Conservation (phyloP, 30 jellyfish, hydroid and myxozoan species). For the Chrysaora quinquecirrha region DNA sequence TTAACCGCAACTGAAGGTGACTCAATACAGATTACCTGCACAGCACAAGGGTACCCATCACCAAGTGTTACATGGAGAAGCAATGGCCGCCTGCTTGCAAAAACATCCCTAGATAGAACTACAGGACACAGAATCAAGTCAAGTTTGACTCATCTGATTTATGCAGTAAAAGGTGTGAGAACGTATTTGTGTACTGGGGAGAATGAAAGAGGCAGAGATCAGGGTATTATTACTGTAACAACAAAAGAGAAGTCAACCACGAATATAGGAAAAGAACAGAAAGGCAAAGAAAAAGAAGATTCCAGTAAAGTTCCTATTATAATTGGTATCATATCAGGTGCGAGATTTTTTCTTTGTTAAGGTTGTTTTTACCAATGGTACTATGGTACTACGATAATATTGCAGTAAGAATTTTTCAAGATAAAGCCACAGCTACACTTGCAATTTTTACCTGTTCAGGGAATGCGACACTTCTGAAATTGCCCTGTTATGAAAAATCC, state of each 20-base stretch:
- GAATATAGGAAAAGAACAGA: background rate
- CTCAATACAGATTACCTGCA: slow-evolving; percentile 30
- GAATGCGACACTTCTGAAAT: no score
- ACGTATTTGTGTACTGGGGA: slow-evolving; percentile 27
- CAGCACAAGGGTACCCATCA: slow-evolving; percentile 51
- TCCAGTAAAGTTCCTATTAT: background rate
- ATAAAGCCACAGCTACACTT: no score
- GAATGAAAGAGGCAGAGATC: slow-evolving; percentile 31
- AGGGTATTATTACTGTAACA: slow-evolving; percentile 16
- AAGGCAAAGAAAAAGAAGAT: slow-evolving; percentile 2
- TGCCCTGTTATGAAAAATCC: no score
- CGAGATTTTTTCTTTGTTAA: background rate
- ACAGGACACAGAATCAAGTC: background rate
- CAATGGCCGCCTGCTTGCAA: slow-evolving; percentile 43
- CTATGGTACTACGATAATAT: no score
- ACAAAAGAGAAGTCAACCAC: background rate
- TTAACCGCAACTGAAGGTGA: slow-evolving; percentile 31
- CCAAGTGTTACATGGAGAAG: slow-evolving; percentile 46
- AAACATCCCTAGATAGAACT: slow-evolving; percentile 1
- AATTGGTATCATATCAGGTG: slow-evolving; percentile 14
- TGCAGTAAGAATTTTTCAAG: no score
- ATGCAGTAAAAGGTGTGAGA: slow-evolving; percentile 27
- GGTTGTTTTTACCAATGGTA: no score
- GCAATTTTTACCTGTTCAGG: no score
- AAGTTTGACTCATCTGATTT: slow-evolving; percentile 7